These are phyloP conservation scores for Neodiprion lecontei DNA, from an alignment of 1,140 invertebrate genomes.

Conservation along the genomic window DNA sequence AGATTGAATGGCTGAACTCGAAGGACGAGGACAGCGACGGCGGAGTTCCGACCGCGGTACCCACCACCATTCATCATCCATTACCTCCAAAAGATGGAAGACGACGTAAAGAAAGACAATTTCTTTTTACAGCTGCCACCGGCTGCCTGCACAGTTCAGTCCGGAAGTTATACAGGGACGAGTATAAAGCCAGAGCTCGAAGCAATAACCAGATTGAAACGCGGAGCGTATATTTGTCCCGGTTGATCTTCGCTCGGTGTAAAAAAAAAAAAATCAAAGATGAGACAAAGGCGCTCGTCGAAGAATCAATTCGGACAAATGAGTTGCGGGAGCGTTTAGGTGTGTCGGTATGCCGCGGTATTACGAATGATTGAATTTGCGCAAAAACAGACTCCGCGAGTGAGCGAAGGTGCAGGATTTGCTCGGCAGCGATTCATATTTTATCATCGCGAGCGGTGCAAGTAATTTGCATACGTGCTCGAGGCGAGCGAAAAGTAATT, in stretches of 20 bases:
- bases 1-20: too few species aligned
- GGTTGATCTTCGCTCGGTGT: too few species aligned
- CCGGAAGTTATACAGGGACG: too few species aligned
- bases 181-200: neutral
- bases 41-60: too few species aligned
- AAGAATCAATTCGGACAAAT: neutral
- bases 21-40: too few species aligned
- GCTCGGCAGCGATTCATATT: conserved; percentile 34
- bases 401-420: neutral
- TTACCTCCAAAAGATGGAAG: neutral
- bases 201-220: neutral
- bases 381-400: too few species aligned
- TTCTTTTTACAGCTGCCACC: too few species aligned
- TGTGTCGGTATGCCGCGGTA: too few species aligned
- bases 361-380: neutral
- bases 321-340: neutral
- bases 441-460: conserved; percentile 27
- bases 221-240: too few species aligned
- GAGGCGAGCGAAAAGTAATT: conserved; percentile 6
- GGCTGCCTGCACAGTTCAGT: too few species aligned
- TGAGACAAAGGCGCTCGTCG: neutral
- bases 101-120: neutral
- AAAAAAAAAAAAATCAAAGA: too few species aligned
- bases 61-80: neutral
- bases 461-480: conserved; percentile 37